These are phyloP conservation scores for Gambelia wislizenii DNA, from an alignment of 2,797 vertebrate genomes.

Conservation along the genomic window DNA sequence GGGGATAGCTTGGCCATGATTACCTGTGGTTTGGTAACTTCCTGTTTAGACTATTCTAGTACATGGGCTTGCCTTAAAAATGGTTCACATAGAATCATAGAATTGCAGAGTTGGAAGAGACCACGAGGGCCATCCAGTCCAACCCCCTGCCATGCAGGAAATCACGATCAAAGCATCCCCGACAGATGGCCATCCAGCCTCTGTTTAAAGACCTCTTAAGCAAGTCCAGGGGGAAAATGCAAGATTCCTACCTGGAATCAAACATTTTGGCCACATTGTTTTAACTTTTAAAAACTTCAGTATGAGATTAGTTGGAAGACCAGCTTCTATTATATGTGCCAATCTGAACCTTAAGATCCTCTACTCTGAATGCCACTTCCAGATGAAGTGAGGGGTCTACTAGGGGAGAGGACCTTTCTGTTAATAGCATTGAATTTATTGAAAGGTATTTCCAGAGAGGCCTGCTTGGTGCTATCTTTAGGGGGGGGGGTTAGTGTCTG, in stretches of 20 bases:
- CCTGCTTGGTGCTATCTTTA: background rate
- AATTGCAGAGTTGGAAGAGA: no score
- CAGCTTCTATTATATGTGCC: background rate
- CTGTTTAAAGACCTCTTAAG: no score
- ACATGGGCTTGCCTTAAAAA: background rate
- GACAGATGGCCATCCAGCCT: no score
- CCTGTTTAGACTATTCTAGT: background rate
- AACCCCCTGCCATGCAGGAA: no score
- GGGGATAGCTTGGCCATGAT: background rate
- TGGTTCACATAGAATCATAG: background rate
- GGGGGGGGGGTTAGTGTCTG: no score
- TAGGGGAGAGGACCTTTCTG: background rate
- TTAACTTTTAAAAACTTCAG: background rate
- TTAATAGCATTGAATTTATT: background rate
- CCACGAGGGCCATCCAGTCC: no score
- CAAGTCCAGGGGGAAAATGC: background rate
- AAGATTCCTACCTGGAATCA: background rate
- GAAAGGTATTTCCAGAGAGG: background rate
- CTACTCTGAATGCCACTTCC: background rate
- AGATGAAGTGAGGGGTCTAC: background rate
- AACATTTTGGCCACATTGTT: background rate
- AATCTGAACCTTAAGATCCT: background rate
- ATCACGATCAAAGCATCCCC: no score
- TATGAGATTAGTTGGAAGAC: background rate
- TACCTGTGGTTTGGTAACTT: background rate